Base-by-base conservation (phyloP, 2,888 invertebrate genomes). In the Zaprionus bogoriensis region DNA sequence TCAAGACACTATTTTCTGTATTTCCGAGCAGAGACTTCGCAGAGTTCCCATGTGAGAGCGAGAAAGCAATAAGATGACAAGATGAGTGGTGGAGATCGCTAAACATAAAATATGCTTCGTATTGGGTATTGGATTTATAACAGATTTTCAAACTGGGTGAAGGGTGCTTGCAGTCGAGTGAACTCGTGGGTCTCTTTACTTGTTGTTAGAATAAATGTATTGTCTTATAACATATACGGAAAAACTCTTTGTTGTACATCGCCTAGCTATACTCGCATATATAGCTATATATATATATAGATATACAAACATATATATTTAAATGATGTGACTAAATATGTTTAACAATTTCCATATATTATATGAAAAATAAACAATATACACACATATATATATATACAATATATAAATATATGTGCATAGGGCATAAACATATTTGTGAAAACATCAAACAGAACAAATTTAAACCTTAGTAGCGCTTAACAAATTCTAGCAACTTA, bases 391-490 rank as follows among this genome's bases (percentile, higher is more conserved):
- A 60, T 38, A 52, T 25, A 38, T 47, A 67, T 53, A 57, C 60
- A 53, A 73, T 76, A 63, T 32, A 55, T 61, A 51, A 58, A 46
- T 59, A 53, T 76, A 73, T 72, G 58, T 64, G 23, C 51, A 41
- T 48, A 27, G 10, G 6, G 6, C 23, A 23, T 52, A 52, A 54
- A 58, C 23, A 36, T 36, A 36, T 36, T 7, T 36, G 59, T 51
- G 38, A 66, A 54, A 67, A 57, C 72, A 75, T 68, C 45, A 67
- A 74, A 64, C 73, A 73, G 74, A 87, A 81, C 82, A 86, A 87
- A 86, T 83, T 83, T 83, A 83, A 87, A 80, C 87, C 87, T 83
- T 83, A 87, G 83, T 83, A 83, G 88, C 83, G 88, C 88, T 87
- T 83, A 83, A 83, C 83, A 87, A 88, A 83, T 83, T 83, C 82